A percentile compares a stretch with the other conserved stretches of the same genome.
Evolutionary conservation across 35 echinoderm and acorn worm species (phyloP).

Genomic region (Chiridota heheva): DNA sequence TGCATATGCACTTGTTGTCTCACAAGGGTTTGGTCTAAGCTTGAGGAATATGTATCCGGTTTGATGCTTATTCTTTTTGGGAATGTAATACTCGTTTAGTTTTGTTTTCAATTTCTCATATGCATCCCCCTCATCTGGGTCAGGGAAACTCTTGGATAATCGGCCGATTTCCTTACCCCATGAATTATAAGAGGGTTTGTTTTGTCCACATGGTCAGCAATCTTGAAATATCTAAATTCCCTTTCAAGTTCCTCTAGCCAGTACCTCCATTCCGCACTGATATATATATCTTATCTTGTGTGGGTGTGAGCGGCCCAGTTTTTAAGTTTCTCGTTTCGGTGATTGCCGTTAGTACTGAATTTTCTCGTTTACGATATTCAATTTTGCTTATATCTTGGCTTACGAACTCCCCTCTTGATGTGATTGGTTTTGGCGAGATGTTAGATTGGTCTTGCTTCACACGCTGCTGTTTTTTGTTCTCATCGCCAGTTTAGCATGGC

Average conservation of each 20-base stretch:
- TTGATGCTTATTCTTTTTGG: constrained; percentile 61
- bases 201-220: constrained; percentile 28
- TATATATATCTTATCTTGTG: constrained; percentile 36
- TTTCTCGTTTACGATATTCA: no score
- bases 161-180: constrained; percentile 59
- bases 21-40: no score
- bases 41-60: no score
- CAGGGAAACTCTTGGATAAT: constrained; percentile 45
- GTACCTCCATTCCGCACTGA: constrained; percentile 55
- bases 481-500: no score
- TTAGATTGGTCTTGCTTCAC: no score
- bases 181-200: constrained; percentile 58
- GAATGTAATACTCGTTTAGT: constrained; percentile 53
- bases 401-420: no score
- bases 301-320: constrained; percentile 33
- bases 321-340: constrained; percentile 74
- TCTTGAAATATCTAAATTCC: constrained; percentile 61
- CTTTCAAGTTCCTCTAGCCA: constrained; percentile 63
- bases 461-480: no score
- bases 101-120: constrained; percentile 52
- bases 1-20: constrained; percentile 50
- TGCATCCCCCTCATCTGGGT: not conserved
- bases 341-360: no score
- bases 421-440: no score
- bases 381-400: no score